These are phyloP conservation scores for Polyploca ridens DNA, from an alignment of 2,888 invertebrate species.

Conservation along the genomic window DNA sequence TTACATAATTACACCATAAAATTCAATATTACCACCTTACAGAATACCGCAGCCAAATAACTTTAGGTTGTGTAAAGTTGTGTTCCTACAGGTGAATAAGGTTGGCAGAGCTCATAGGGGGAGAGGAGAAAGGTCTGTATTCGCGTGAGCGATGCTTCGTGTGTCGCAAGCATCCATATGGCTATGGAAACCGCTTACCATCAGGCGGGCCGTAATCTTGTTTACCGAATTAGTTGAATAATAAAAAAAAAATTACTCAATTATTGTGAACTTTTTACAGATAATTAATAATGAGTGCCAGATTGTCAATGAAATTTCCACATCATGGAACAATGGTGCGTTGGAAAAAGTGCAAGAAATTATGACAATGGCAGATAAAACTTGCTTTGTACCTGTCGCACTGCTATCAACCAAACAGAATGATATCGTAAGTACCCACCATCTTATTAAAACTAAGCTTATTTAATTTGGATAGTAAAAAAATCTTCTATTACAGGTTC, in stretches of 20 bases:
- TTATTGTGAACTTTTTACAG: conserved; percentile 27
- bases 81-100: background rate
- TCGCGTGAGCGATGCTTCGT: too few species aligned
- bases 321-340: conserved; percentile 49
- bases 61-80: too few species aligned
- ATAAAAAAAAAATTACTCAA: background rate
- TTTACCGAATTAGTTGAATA: too few species aligned
- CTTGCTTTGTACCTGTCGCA: conserved; percentile 54
- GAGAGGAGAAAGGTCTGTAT: too few species aligned
- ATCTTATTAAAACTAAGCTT: background rate
- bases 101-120: too few species aligned
- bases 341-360: conserved; percentile 44
- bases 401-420: conserved; percentile 51
- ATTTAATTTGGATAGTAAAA: background rate
- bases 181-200: too few species aligned
- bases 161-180: too few species aligned
- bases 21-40: too few species aligned
- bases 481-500: conserved; percentile 43
- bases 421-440: conserved; percentile 54
- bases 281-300: conserved; percentile 44
- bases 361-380: conserved; percentile 39
- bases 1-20: too few species aligned
- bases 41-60: too few species aligned
- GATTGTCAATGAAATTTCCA: conserved; percentile 40
- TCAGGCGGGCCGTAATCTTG: too few species aligned